Evolutionary conservation across 1,140 invertebrate species (phyloP).

Genomic region (Drosophila mauritiana): DNA sequence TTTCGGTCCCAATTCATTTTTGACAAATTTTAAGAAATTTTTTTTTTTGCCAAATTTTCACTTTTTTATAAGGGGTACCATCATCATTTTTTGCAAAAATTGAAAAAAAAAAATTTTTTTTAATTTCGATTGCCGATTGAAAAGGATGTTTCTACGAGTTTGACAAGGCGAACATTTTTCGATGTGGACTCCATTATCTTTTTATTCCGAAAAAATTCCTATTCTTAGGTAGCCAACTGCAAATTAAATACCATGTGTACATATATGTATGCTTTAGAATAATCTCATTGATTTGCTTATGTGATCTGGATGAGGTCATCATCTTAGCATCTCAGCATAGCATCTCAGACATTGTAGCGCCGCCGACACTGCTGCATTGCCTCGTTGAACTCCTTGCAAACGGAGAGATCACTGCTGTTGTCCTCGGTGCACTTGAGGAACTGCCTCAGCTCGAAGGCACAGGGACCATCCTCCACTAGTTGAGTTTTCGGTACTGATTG

Average conservation of each 20-base stretch:
- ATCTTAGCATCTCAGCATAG: neutral
- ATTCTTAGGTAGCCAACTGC: too few relatives aligned
- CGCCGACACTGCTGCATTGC: constrained; percentile 94
- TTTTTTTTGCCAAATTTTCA: neutral
- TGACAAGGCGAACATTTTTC: too few relatives aligned
- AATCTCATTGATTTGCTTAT: neutral
- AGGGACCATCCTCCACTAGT: constrained; percentile 87
- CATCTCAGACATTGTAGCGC: constrained; percentile 56
- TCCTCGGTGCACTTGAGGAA: constrained; percentile 94
- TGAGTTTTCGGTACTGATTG: constrained; percentile 77
- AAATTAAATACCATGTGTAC: too few relatives aligned
- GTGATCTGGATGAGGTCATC: too few relatives aligned
- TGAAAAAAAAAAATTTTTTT: neutral
- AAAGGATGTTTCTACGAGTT: neutral
- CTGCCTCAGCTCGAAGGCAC: constrained; percentile 94
- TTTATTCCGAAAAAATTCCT: too few relatives aligned
- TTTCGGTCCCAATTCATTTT: neutral
- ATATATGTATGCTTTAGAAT: too few relatives aligned
- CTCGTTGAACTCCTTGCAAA: constrained; percentile 96
- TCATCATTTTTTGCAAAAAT: constrained; percentile 2
- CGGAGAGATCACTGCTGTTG: constrained; percentile 90
- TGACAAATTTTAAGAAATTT: neutral
- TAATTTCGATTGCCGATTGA: neutral
- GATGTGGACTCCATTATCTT: too few relatives aligned
- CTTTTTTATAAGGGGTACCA: constrained; percentile 2